A percentile compares a stretch with the other conserved stretches of the same genome.
These are phyloP conservation scores for Ctenodactylus gundi DNA, from an alignment of 2,113 vertebrate species.

Conservation along the genomic window DNA sequence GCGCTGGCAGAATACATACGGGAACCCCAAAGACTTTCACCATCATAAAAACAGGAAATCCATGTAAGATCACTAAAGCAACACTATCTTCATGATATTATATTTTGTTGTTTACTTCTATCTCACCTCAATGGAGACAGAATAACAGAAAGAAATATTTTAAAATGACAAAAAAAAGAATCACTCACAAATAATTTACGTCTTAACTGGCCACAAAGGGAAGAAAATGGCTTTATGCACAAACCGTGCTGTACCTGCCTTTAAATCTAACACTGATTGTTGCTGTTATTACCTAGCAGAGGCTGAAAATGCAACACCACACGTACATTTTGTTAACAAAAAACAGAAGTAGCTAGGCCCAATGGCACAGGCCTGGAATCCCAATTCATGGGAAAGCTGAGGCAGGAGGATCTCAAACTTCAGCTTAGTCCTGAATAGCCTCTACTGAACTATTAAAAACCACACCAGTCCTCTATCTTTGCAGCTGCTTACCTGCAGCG, in stretches of 20 bases:
- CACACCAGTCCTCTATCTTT: neutral
- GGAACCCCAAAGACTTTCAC: neutral
- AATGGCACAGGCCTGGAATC: too few relatives aligned
- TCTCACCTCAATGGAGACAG: neutral
- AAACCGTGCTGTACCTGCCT: neutral
- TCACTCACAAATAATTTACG: neutral
- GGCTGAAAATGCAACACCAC: neutral
- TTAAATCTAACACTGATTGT: neutral
- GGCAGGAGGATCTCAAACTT: neutral
- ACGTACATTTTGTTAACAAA: neutral
- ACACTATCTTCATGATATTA: neutral
- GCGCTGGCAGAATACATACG: neutral
- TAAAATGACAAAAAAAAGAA: neutral
- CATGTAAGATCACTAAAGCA: neutral
- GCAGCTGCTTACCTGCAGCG: slow-evolving; percentile 90
- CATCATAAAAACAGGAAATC: neutral
- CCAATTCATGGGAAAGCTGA: too few relatives aligned
- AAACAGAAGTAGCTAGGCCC: neutral
- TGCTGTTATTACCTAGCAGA: neutral
- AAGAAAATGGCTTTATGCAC: neutral
- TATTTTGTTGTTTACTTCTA: neutral
- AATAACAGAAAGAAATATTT: neutral
- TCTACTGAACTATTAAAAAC: neutral
- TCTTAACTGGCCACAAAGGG: neutral
- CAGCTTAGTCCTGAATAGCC: neutral